phyloP scores from a whole-genome alignment of 2,888 invertebrate species.

The Agrochola circellaris region DNA sequence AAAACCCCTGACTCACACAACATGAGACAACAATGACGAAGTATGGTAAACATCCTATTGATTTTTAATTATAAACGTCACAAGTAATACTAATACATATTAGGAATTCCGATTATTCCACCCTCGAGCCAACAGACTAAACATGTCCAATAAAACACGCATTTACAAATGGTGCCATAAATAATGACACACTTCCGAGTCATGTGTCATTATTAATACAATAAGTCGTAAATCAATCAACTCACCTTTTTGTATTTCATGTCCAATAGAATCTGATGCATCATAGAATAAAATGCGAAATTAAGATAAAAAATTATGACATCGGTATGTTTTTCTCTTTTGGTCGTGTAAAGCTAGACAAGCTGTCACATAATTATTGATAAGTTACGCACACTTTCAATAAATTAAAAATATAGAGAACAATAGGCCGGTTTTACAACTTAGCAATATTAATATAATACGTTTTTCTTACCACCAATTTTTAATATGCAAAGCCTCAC shows the following conservation, averaged over 20 bases:
- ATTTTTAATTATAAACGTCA: constrained; percentile 64
- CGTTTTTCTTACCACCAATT: neutral
- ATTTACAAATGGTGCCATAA: constrained; percentile 66
- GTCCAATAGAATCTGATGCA: constrained; percentile 46
- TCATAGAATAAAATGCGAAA: constrained; percentile 49
- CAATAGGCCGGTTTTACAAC: neutral
- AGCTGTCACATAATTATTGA: neutral
- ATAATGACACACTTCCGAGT: constrained; percentile 56
- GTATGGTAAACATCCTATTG: constrained; percentile 51
- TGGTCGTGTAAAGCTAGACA: neutral
- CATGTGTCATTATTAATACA: constrained; percentile 65
- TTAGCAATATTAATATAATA: neutral
- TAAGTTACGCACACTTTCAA: neutral
- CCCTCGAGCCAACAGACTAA: constrained; percentile 55
- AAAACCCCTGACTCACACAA: constrained; percentile 28
- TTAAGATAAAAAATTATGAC: constrained; percentile 28
- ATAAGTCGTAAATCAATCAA: constrained; percentile 60
- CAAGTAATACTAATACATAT: constrained; percentile 55
- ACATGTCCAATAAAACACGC: constrained; percentile 68
- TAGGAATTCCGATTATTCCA: constrained; percentile 69
- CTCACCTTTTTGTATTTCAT: constrained; percentile 50
- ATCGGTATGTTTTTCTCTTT: constrained; percentile 21
- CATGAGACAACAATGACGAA: constrained; percentile 22
- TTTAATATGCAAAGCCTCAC: neutral
- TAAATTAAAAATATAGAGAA: neutral